These are phyloP conservation scores for Camelus dromedarius DNA, from an alignment of 2,113 vertebrate genomes.

Conservation along the genomic window DNA sequence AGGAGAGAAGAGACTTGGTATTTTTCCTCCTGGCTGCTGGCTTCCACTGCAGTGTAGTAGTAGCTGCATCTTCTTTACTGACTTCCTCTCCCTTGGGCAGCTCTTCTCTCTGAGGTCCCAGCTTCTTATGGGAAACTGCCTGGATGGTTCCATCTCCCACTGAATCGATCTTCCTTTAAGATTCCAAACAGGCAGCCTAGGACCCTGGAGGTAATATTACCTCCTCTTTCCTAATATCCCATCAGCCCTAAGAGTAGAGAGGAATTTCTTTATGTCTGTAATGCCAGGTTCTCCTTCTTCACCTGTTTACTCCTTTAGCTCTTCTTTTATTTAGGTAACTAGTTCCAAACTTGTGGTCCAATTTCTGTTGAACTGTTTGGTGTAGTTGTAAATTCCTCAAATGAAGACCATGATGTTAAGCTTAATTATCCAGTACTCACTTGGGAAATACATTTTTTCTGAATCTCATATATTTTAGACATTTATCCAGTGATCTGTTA, in stretches of 20 bases:
- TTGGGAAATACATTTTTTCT: background rate
- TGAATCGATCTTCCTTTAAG: background rate
- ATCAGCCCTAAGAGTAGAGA: background rate
- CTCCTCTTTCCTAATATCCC: background rate
- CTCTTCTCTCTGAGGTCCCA: background rate
- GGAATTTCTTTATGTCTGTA: background rate
- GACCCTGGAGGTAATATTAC: background rate
- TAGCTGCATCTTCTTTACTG: background rate
- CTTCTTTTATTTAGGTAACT: background rate
- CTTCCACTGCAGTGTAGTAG: background rate
- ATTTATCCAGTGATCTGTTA: background rate
- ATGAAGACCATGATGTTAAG: background rate
- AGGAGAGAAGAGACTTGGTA: background rate
- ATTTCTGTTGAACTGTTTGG: background rate
- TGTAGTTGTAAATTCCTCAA: background rate
- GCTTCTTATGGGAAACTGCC: background rate
- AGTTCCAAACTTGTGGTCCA: background rate
- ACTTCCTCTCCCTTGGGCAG: background rate
- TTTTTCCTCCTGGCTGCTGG: background rate
- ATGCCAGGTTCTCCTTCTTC: background rate
- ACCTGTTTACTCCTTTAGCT: background rate
- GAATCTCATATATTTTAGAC: background rate
- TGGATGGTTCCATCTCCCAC: background rate
- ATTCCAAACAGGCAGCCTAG: background rate
- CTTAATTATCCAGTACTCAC: background rate